phyloP scores from a whole-genome alignment of 2,113 vertebrate genomes.

The Thamnaconus septentrionalis region DNA sequence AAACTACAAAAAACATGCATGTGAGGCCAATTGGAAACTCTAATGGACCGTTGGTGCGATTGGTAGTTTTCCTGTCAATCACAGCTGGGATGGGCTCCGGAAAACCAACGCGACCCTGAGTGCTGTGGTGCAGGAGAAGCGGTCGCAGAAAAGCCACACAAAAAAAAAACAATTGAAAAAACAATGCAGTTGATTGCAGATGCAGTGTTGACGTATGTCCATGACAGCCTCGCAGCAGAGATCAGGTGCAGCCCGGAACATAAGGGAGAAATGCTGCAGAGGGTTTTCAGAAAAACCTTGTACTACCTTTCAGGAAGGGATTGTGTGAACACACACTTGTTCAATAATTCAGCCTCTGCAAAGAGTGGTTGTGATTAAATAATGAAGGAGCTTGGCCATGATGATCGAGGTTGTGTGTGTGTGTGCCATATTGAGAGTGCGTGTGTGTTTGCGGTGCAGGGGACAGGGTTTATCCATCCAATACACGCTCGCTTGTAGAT shows the following conservation, averaged over 20 bases:
- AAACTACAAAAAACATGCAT: too few species aligned
- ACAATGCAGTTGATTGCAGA: not conserved
- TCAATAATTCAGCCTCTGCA: constrained; percentile 73
- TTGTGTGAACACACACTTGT: constrained; percentile 74
- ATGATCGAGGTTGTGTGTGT: constrained; percentile 55
- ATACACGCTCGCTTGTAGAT: constrained; percentile 27
- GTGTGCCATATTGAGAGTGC: constrained; percentile 42
- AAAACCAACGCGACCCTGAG: too few species aligned
- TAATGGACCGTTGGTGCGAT: too few species aligned
- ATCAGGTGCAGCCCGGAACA: constrained; percentile 15
- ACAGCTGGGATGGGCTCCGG: too few species aligned
- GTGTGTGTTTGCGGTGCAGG: constrained; percentile 10
- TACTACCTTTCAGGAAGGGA: constrained; percentile 69
- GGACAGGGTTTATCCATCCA: constrained; percentile 30
- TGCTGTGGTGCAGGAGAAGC: too few species aligned
- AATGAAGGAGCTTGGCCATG: constrained; percentile 69
- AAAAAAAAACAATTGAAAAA: too few species aligned
- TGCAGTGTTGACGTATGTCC: not conserved
- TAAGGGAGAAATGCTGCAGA: constrained; percentile 24
- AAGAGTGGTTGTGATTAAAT: constrained; percentile 77
- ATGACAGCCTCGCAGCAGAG: constrained; percentile 3
- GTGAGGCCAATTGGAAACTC: too few species aligned
- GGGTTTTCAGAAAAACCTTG: constrained; percentile 52
- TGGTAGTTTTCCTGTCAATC: too few species aligned
- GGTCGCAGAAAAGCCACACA: too few species aligned